phyloP scores from a whole-genome alignment of 2,113 vertebrate genomes.

The Lepisosteus osseus region DNA sequence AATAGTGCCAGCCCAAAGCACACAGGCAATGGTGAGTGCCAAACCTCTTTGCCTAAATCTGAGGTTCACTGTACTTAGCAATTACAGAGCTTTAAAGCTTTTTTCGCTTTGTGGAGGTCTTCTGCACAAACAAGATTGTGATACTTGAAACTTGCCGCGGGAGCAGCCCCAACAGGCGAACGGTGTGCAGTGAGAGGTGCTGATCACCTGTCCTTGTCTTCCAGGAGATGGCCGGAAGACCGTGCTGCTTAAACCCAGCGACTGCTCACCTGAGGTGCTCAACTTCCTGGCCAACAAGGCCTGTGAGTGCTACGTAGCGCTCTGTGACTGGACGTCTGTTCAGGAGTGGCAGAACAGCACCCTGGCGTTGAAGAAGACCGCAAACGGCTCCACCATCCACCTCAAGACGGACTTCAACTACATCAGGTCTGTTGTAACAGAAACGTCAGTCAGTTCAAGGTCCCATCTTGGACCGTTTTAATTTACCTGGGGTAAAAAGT shows the following conservation, averaged over 20 bases:
- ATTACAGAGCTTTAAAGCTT: neutral
- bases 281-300: constrained; percentile 94
- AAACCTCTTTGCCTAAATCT: neutral
- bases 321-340: constrained; percentile 89
- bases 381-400: constrained; percentile 73
- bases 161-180: no score
- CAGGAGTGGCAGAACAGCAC: constrained; percentile 91
- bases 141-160: no score
- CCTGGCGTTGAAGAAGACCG: constrained; percentile 80
- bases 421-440: constrained; percentile 70
- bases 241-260: constrained; percentile 82
- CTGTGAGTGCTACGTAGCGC: constrained; percentile 88
- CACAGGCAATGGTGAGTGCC: constrained; percentile 73
- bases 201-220: neutral
- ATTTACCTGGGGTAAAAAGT: no score
- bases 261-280: constrained; percentile 87
- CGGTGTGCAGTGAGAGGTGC: no score
- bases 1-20: constrained; percentile 90
- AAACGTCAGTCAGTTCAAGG: neutral
- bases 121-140: no score
- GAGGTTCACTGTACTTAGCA: neutral
- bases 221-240: constrained; percentile 88
- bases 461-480: no score
- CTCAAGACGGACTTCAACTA: constrained; percentile 95
- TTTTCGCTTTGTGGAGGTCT: neutral